Conservation (phyloP, 2,113 vertebrate species). For the Pygoscelis antarcticus region DNA sequence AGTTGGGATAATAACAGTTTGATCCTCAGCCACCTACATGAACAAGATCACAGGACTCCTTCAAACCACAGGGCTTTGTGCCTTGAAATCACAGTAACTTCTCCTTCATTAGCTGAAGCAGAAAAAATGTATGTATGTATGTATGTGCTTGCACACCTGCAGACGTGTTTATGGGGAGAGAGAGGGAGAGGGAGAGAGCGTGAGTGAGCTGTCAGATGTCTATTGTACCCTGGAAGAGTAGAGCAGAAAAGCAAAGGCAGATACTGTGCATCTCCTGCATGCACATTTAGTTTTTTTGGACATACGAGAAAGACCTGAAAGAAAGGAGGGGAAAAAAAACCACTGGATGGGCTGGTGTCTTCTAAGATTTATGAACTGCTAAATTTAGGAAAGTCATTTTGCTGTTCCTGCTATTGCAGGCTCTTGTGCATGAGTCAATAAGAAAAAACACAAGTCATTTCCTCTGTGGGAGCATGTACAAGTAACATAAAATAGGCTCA, state of each 20-base stretch:
- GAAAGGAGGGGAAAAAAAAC: neutral
- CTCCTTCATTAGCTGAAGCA: neutral
- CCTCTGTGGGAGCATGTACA: conserved; percentile 57
- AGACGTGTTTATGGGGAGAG: neutral
- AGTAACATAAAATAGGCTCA: conserved; percentile 74
- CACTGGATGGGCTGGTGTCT: neutral
- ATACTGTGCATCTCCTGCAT: neutral
- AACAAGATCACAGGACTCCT: neutral
- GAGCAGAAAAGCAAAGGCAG: neutral
- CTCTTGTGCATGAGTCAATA: conserved; percentile 46
- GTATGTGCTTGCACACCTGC: neutral
- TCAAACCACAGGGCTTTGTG: neutral
- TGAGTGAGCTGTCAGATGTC: neutral
- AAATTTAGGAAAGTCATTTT: conserved; percentile 73
- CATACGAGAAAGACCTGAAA: neutral
- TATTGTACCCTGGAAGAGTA: neutral
- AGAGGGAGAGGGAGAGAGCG: neutral
- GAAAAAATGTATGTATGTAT: neutral
- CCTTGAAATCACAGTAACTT: neutral
- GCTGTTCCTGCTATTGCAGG: conserved; percentile 44
- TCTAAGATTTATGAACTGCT: conserved; percentile 71
- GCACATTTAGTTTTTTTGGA: neutral
- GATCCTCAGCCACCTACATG: neutral
- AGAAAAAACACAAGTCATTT: neutral
- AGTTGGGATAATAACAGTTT: neutral